A percentile compares a stretch with the other conserved stretches of the same genome.
These are phyloP conservation scores for Laterallus jamaicensis DNA, from an alignment of 2,113 vertebrate genomes.

Conservation along the genomic window DNA sequence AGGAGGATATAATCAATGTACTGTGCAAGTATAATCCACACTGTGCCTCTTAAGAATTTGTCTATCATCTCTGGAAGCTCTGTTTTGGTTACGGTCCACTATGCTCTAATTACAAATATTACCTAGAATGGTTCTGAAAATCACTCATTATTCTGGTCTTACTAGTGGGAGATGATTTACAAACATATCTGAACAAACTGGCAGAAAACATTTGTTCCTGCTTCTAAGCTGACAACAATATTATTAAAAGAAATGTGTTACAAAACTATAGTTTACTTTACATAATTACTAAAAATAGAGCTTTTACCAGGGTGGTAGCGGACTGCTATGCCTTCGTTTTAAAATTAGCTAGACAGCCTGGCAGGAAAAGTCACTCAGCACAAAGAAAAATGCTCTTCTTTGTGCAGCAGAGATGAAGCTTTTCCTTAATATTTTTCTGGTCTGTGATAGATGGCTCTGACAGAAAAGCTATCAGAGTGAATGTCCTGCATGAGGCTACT, in stretches of 20 bases:
- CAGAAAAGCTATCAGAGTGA: not conserved
- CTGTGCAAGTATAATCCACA: not conserved
- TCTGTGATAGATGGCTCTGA: not conserved
- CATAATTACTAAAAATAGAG: not conserved
- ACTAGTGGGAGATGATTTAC: not conserved
- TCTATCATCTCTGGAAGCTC: not conserved
- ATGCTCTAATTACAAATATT: not conserved
- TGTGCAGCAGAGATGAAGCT: not conserved
- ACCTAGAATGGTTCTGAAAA: not conserved
- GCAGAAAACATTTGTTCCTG: not conserved
- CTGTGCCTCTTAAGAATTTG: not conserved
- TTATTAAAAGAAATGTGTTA: not conserved
- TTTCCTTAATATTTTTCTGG: not conserved
- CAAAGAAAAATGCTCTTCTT: not conserved
- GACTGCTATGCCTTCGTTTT: not conserved
- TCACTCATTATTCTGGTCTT: not conserved
- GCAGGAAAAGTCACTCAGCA: not conserved
- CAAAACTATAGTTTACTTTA: not conserved
- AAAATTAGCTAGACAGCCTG: not conserved
- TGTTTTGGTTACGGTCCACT: not conserved
- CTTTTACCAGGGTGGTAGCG: not conserved
- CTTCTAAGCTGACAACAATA: not conserved
- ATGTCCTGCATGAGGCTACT: not conserved
- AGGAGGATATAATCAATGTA: not conserved
- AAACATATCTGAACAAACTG: not conserved